A percentile compares a stretch with the other conserved stretches of the same genome.
These are phyloP conservation scores for Pavo muticus DNA, from an alignment of 2,113 vertebrate species.

Conservation along the genomic window DNA sequence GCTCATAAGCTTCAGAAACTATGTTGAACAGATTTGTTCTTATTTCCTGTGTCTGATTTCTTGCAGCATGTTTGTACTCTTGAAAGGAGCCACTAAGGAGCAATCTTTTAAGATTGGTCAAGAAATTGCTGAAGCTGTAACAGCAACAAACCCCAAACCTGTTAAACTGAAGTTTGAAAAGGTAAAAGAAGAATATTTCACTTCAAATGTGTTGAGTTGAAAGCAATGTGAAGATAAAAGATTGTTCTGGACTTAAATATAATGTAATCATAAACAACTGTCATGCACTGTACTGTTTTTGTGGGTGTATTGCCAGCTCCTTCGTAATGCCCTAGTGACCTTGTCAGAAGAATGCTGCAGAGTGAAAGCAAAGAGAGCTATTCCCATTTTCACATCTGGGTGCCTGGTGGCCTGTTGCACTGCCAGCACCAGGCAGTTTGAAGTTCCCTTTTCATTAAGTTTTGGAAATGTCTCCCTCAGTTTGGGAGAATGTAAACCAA, in stretches of 20 bases:
- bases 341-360: background rate
- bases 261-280: background rate
- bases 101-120: conserved; percentile 97
- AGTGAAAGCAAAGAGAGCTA: background rate
- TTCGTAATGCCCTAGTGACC: background rate
- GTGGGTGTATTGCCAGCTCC: background rate
- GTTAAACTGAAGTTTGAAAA: conserved; percentile 99
- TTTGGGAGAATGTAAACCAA: background rate
- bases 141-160: conserved; percentile 95
- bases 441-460: background rate
- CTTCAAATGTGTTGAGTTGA: background rate
- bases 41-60: conserved; percentile 51
- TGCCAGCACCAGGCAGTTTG: background rate
- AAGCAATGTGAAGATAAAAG: background rate
- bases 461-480: background rate
- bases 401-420: background rate
- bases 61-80: conserved; percentile 94
- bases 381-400: background rate
- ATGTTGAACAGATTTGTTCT: background rate
- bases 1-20: background rate
- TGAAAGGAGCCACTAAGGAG: conserved; percentile 97
- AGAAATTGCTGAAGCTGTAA: conserved; percentile 98
- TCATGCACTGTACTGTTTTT: background rate
- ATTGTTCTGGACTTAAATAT: background rate
- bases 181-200: conserved; percentile 78